phyloP scores from a whole-genome alignment of 2,797 vertebrate genomes.

The Netta rufina region DNA sequence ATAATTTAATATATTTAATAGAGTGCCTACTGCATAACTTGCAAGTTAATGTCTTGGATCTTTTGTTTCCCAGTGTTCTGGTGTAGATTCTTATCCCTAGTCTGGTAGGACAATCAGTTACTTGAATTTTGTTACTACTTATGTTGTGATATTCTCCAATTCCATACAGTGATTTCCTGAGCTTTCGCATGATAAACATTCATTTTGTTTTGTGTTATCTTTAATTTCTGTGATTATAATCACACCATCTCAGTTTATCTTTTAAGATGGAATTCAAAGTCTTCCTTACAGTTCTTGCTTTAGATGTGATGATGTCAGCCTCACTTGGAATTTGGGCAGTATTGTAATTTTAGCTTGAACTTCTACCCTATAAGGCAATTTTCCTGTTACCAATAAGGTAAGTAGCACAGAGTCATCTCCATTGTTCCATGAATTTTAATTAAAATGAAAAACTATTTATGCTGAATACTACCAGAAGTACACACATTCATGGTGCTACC shows the following conservation, averaged over 20 bases:
- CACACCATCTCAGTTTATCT: neutral
- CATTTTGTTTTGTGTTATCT: neutral
- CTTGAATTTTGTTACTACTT: neutral
- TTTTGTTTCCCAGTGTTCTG: neutral
- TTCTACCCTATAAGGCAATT: neutral
- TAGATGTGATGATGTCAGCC: neutral
- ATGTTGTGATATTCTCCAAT: neutral
- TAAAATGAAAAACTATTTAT: neutral
- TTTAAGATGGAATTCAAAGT: neutral
- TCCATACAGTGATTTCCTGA: neutral
- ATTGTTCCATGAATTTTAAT: neutral
- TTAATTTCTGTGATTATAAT: neutral
- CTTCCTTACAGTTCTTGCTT: neutral
- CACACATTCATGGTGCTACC: neutral
- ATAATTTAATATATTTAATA: slow-evolving; percentile 28
- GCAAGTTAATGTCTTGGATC: neutral
- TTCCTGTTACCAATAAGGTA: neutral
- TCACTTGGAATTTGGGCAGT: neutral
- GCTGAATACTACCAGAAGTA: neutral
- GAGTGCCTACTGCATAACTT: slow-evolving; percentile 13
- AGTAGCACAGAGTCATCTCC: neutral
- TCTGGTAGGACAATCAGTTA: neutral
- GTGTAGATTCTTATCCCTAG: neutral
- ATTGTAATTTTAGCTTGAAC: neutral
- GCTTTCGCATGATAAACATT: neutral